Base-by-base conservation (phyloP, 2,113 vertebrate species). In the Plectropomus leopardus region DNA sequence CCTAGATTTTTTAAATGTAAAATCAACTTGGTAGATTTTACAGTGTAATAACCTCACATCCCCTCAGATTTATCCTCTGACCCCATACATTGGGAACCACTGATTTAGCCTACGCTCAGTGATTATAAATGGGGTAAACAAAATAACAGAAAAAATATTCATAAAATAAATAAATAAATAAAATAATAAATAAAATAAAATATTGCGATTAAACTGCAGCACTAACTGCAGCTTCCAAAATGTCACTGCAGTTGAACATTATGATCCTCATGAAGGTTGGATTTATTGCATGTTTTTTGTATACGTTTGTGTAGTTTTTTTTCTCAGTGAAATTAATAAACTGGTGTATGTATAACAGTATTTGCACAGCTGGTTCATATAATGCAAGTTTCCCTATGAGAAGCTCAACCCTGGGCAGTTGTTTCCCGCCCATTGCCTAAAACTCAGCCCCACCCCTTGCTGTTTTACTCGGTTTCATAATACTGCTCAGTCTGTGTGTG, bases 341-440 rank as follows among this genome's bases (percentile, higher is more conserved):
- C 14, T 36, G 9, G 19, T 13, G 26, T 40, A 4, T 3, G 48
- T 58, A 24, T 60, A 34, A 30, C 10, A 28, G n/a, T 36, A 19
- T 85, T 78, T 82, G 53, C 28, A 19, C 45, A 80, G 1, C 54
- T 42, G 68, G 58, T 72, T 72, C 55, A 60, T 21, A 65, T 17
- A 55, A 21, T 71, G 70, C 32, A 75, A 58, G 48, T 74, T 83
- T 70, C 69, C 44, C 66, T 69, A 16, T 66, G 53, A 26, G 63
- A 88, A 68, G 81, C 63, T 75, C 76, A 84, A 34, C 85, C 70
- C 61, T 74, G 68, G 74, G 72, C 36, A 70, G 73, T 76, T 51
- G 78, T 89, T 92, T 93, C 92, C 92, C 90, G 87, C 90, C 90
- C 77, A 80, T 89, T 90, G 76, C 82, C 78, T 78, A 32, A 76